Evolutionary conservation across 1,140 invertebrate genomes (phyloP).

Genomic region (Heliconius nattereri): DNA sequence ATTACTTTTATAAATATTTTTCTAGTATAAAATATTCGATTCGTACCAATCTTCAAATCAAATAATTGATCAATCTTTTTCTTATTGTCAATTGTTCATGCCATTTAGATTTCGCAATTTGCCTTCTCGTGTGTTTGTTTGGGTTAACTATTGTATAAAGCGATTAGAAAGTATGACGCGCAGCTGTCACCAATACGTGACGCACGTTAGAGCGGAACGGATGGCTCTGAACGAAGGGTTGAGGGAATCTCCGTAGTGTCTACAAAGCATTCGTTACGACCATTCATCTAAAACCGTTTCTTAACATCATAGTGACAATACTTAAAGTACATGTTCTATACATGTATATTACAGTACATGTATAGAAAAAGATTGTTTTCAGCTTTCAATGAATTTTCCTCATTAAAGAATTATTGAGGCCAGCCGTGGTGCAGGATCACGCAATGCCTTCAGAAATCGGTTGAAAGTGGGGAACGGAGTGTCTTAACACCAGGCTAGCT

Average conservation of each 20-base stretch:
- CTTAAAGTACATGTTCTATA: not conserved
- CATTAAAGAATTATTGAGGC: no score
- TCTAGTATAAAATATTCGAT: not conserved
- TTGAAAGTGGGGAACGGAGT: no score
- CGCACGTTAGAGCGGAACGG: slow-evolving; percentile 75
- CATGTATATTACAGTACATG: not conserved
- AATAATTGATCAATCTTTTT: slow-evolving; percentile 68
- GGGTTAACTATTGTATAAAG: slow-evolving; percentile 63
- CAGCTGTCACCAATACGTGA: slow-evolving; percentile 78
- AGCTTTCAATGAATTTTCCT: no score
- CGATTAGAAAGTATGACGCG: slow-evolving; percentile 76
- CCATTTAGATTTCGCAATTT: slow-evolving; percentile 68
- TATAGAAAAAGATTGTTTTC: no score
- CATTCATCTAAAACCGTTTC: slow-evolving; percentile 61
- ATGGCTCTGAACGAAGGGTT: slow-evolving; percentile 70
- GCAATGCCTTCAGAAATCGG: no score
- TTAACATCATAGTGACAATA: slow-evolving; percentile 36
- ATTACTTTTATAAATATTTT: not conserved
- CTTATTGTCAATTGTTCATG: slow-evolving; percentile 63
- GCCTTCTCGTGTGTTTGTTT: slow-evolving; percentile 68
- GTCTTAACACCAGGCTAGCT: no score
- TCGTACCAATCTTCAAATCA: slow-evolving; percentile 10
- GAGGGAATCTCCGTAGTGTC: slow-evolving; percentile 62
- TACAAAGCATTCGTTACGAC: slow-evolving; percentile 74
- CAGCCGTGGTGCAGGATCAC: no score